Conservation (phyloP, 2,888 invertebrate species). For the Gasteruption jaculator region DNA sequence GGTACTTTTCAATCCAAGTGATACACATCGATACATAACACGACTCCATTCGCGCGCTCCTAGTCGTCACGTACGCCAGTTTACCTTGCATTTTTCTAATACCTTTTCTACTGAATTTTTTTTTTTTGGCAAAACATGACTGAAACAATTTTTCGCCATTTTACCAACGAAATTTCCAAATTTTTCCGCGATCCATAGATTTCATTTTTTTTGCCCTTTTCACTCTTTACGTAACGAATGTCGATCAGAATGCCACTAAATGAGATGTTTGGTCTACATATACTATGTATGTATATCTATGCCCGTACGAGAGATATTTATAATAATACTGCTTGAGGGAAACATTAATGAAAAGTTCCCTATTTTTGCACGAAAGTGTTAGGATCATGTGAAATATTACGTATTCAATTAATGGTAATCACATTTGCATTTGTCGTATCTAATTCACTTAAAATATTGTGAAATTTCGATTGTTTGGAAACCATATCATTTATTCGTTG, state of each 20-base stretch:
- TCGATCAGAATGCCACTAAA: slow-evolving; percentile 19
- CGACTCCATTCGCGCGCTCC: slow-evolving; percentile 40
- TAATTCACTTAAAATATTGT: too few species aligned
- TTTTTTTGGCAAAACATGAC: slow-evolving; percentile 4
- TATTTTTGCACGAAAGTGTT: too few species aligned
- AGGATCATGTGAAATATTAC: too few species aligned
- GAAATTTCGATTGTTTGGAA: too few species aligned
- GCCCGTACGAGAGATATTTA: not conserved
- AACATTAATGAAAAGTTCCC: slow-evolving; percentile 2
- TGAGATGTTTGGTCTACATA: not conserved
- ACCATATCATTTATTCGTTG: too few species aligned
- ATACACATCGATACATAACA: not conserved
- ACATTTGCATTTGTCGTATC: too few species aligned
- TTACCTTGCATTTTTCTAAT: not conserved
- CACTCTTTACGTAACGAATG: slow-evolving; percentile 37
- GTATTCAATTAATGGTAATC: too few species aligned
- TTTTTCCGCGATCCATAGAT: slow-evolving; percentile 20
- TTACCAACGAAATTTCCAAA: slow-evolving; percentile 5
- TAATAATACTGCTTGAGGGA: not conserved
- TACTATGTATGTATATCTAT: not conserved
- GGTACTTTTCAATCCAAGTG: slow-evolving; percentile 11
- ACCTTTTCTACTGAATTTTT: not conserved
- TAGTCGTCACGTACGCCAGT: slow-evolving; percentile 46
- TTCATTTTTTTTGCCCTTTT: slow-evolving; percentile 3
- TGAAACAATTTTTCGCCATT: slow-evolving; percentile 4